Percentiles rank a stretch among this genome's conserved stretches.
These are phyloP conservation scores for Hyposoter didymator DNA, from an alignment of 2,888 invertebrate genomes.

Conservation along the genomic window DNA sequence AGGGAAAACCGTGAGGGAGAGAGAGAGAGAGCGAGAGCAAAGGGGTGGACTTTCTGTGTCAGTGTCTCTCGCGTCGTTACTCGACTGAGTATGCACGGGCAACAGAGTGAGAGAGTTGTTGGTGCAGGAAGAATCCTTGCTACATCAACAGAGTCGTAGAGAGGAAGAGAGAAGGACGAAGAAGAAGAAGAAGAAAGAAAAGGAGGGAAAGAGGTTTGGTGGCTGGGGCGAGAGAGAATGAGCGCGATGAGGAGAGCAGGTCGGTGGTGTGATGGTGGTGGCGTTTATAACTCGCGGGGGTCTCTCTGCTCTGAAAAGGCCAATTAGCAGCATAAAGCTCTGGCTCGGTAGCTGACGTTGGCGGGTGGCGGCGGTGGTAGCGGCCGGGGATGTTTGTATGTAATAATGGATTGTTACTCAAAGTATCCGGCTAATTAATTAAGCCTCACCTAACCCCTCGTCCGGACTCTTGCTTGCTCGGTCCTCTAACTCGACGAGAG, in stretches of 20 bases:
- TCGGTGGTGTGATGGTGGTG: constrained; percentile 70
- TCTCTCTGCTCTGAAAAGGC: constrained; percentile 81
- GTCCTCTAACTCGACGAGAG: constrained; percentile 48
- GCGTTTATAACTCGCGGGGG: constrained; percentile 83
- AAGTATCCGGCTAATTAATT: constrained; percentile 84
- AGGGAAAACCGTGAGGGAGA: background rate
- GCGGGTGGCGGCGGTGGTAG: constrained; percentile 46
- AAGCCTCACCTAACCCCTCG: constrained; percentile 79
- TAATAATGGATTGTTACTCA: constrained; percentile 84
- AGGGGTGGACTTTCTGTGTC: constrained; percentile 59
- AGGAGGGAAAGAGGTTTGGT: constrained; percentile 53
- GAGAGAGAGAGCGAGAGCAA: constrained; percentile 8
- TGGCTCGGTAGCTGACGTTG: constrained; percentile 77
- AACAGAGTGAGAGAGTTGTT: constrained; percentile 49
- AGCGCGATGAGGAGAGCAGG: constrained; percentile 36
- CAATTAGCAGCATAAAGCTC: constrained; percentile 84
- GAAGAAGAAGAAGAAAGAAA: too few species aligned
- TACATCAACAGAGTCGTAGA: background rate
- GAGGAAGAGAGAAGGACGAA: constrained; percentile 27
- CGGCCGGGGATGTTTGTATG: constrained; percentile 81
- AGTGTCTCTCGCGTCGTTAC: constrained; percentile 58
- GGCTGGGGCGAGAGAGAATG: constrained; percentile 63
- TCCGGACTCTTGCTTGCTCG: constrained; percentile 48
- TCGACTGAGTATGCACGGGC: constrained; percentile 62
- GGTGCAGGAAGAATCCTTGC: constrained; percentile 53